phyloP scores from a whole-genome alignment of 2,888 invertebrate genomes.

The Lasioglossum vierecki region DNA sequence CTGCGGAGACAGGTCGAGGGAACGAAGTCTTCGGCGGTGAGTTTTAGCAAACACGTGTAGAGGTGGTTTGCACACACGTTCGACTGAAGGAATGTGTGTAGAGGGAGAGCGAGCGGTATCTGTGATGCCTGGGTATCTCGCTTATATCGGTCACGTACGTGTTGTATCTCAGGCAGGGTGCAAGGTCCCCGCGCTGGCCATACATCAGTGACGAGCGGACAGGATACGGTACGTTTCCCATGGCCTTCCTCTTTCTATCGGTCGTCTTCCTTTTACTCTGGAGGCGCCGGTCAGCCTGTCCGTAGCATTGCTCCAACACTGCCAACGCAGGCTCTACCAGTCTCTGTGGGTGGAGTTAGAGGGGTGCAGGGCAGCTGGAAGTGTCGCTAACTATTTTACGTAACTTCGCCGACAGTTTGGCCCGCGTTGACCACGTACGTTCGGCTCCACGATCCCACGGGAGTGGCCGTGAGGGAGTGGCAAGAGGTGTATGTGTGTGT shows the following conservation, averaged over 20 bases:
- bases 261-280: constrained; percentile 68
- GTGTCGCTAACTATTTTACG: constrained; percentile 84
- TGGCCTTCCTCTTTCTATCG: constrained; percentile 57
- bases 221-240: constrained; percentile 68
- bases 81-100: constrained; percentile 30
- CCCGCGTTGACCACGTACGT: constrained; percentile 84
- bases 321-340: constrained; percentile 33
- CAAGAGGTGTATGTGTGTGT: not conserved
- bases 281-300: constrained; percentile 66
- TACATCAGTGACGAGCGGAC: constrained; percentile 81
- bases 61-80: not conserved
- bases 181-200: constrained; percentile 74
- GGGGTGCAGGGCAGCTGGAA: constrained; percentile 73
- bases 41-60: constrained; percentile 7
- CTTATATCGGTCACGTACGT: constrained; percentile 82
- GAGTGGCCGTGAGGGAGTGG: constrained; percentile 68
- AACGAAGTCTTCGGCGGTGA: constrained; percentile 15
- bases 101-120: constrained; percentile 39
- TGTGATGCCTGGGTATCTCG: constrained; percentile 60
- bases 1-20: not conserved
- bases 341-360: constrained; percentile 50
- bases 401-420: constrained; percentile 84
- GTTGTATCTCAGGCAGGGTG: constrained; percentile 78
- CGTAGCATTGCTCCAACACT: constrained; percentile 58
- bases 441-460: constrained; percentile 80